Evolutionary conservation across 2,888 invertebrate species (phyloP), one percentile per base, ranked within the genome.

Genomic region (Apocheima hispidaria): DNA sequence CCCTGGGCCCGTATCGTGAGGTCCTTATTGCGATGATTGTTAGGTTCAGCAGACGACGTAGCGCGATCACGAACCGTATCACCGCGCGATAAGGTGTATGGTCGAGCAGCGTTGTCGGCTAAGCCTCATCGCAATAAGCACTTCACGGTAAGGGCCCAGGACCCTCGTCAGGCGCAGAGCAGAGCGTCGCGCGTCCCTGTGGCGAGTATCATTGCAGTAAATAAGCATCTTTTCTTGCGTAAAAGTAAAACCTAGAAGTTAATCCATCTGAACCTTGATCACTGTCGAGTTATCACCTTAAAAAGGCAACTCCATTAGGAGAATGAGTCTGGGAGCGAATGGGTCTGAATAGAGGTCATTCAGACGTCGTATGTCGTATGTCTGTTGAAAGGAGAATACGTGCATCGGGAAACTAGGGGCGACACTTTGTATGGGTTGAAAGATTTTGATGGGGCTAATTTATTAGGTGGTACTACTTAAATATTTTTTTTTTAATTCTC

Each of bases 281-380:
- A 56, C 61, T 52, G 69, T 41, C n/a, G 20, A 57, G 26, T 14
- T 86, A 81, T 79, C 82, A 86, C 84, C 82, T 84, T 82, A 77
- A 88, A 88, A 88, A 88, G 86, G 87, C 87, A 83, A 85, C 83
- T 87, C 92, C 91, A 91, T 92, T 91, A 91, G 88, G 71, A 80
- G 83, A 90, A 90, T 90, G 91, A 90, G 80, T 74, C 78, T 78
- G 74, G 77, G 77, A 77, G 81, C 87, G 89, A 89, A 90, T 86
- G 75, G 75, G 77, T 75, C 79, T 89, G 90, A 90, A 90, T 86
- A 79, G 81, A 82, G 86, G 85, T 85, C 86, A 88, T 89, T 90
- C 86, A 84, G 81, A 83, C 79, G 84, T 82, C 82, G 82, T 76
- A 82, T 82, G 84, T 83, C 83, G 81, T 83, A 76, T 52, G 53